Evolutionary conservation across 2,113 vertebrate species (phyloP).

Genomic region (Apeltes quadracus): DNA sequence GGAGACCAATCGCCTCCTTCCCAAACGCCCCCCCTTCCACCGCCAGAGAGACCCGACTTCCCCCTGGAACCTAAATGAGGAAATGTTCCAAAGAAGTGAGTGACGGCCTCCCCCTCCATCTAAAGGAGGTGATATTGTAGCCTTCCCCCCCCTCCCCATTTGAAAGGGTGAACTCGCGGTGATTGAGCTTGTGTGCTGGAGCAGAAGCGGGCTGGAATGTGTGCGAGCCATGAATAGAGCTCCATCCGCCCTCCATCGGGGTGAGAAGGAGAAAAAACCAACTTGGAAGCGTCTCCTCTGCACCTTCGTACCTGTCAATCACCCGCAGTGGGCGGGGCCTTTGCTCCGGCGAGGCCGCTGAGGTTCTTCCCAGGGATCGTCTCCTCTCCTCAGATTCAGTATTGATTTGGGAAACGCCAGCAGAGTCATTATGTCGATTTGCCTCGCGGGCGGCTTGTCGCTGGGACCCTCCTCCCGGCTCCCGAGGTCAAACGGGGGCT

Average conservation of each 20-base stretch:
- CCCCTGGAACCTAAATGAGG: slow-evolving; percentile 49
- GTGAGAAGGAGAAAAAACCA: slow-evolving; percentile 58
- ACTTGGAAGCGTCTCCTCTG: slow-evolving; percentile 31
- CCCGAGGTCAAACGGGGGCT: slow-evolving; percentile 9
- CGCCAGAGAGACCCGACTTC: slow-evolving; percentile 39
- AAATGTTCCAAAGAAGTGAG: slow-evolving; percentile 56
- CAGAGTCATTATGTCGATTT: slow-evolving; percentile 68
- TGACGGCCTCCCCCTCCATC: slow-evolving; percentile 41
- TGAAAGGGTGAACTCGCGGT: slow-evolving; percentile 60
- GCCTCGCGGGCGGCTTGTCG: slow-evolving; percentile 38
- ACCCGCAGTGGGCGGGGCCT: not conserved
- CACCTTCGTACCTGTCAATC: slow-evolving; percentile 49
- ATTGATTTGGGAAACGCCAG: slow-evolving; percentile 42
- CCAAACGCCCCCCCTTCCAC: not conserved
- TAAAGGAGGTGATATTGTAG: slow-evolving; percentile 73
- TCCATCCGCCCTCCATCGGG: slow-evolving; percentile 52
- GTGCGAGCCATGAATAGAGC: slow-evolving; percentile 60
- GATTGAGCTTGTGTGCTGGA: slow-evolving; percentile 76
- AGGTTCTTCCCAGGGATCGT: not conserved
- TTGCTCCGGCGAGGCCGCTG: too few relatives aligned
- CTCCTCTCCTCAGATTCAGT: slow-evolving; percentile 32
- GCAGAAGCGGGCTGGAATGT: slow-evolving; percentile 75
- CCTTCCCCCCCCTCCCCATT: slow-evolving; percentile 41
- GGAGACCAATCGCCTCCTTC: not conserved
- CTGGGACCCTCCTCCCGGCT: not conserved